phyloP scores from a whole-genome alignment of 1,140 invertebrate species.

The Chymomyza costata region DNA sequence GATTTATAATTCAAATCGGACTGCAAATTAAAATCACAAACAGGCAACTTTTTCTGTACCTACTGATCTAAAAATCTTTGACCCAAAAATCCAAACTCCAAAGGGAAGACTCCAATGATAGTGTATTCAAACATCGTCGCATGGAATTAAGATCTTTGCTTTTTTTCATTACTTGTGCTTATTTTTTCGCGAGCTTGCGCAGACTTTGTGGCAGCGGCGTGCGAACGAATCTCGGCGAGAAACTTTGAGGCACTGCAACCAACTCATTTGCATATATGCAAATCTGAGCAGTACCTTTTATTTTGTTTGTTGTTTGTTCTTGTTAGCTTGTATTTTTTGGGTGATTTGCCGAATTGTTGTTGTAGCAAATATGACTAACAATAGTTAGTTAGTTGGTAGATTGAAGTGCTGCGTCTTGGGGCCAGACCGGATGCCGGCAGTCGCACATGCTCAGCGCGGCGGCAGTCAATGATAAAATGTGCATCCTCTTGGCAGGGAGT shows the following conservation, averaged over 20 bases:
- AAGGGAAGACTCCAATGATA: too few species aligned
- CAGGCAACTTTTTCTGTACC: too few species aligned
- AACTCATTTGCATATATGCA: conserved; percentile 56
- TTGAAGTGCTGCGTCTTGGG: too few species aligned
- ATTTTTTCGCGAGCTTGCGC: conserved; percentile 29
- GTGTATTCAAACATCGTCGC: too few species aligned
- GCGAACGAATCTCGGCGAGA: too few species aligned
- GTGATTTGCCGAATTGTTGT: conserved; percentile 17
- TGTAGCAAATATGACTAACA: conserved; percentile 3
- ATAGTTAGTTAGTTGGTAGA: conserved; percentile 9
- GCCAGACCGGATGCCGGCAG: conserved; percentile 17
- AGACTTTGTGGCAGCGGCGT: conserved; percentile 66
- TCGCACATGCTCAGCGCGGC: conserved; percentile 23
- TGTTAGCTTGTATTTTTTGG: conserved; percentile 18
- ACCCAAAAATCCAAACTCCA: too few species aligned
- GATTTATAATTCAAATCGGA: too few species aligned
- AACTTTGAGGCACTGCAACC: too few species aligned
- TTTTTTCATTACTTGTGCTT: conserved; percentile 16
- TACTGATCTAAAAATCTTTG: too few species aligned
- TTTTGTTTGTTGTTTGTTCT: too few species aligned
- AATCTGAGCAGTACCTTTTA: conserved; percentile 4
- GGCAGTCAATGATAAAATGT: conserved; percentile 29
- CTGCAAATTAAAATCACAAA: too few species aligned
- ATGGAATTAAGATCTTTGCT: too few species aligned
- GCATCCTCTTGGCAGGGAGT: conserved; percentile 27